Evolutionary conservation across 2,888 invertebrate genomes (phyloP), one percentile per base, ranked within the genome.

Genomic region (Callyntrura guangdongensis): DNA sequence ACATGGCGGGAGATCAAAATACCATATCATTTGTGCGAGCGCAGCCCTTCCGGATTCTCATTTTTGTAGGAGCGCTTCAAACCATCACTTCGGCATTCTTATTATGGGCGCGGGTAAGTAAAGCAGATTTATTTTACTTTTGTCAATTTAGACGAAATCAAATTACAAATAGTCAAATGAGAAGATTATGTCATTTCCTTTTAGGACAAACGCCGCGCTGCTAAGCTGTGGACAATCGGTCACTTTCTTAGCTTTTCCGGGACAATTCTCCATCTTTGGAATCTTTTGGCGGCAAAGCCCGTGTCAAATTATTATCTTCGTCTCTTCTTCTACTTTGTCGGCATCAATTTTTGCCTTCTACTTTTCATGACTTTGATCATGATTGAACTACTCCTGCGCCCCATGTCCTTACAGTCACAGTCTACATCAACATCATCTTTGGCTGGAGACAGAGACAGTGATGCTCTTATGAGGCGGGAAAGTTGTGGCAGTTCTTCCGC

Each of bases 181-280:
- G 3, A 14, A 12, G 14, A 56, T 14, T 56, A 14, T 56, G 3
- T 56, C 56, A 47, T 14, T 14, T n/a, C 25, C 67, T 53, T 64
- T 25, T 36, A 92, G 91, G 92, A 91, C 25, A 89, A 89, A 27
- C 8, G 86, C 61, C 83, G 79, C 25, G 77, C 91, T 1, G 84
- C 91, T 12, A 92, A 92, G 64, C 56, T 92, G 22, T 92, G 92
- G 92, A 85, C 91, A 47, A 59, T 91, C 25, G 81, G 86, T 81
- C 91, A 92, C 61, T 56, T 87, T 25, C 25, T 92, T 25, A 86
- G 90, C 36, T 83, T 87, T 36, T 49, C 85, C 36, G 87, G 79
- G 53, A 89, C 74, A 17, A 27, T 91, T 4, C 45, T 92, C 14
- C 79, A 91, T 74, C 84, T 92, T 9, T 89, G 90, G 86, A 79